These are phyloP conservation scores for Procambarus clarkii DNA, from an alignment of 1,140 invertebrate genomes.

Conservation along the genomic window DNA sequence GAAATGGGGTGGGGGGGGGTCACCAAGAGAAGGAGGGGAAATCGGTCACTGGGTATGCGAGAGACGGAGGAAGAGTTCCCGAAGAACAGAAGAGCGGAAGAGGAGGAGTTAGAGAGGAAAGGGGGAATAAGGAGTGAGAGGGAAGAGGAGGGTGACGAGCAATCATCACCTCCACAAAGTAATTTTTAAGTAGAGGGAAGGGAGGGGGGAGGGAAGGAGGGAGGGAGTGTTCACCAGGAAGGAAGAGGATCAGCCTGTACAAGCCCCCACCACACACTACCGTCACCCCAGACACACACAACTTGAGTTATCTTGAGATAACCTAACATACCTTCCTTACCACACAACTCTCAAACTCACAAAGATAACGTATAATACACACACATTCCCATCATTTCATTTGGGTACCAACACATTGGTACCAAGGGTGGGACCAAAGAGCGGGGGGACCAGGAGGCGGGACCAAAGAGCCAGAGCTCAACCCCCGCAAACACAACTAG, in stretches of 20 bases:
- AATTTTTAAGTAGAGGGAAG: constrained; percentile 26
- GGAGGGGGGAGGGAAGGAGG: too few relatives aligned
- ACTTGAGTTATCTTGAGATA: neutral
- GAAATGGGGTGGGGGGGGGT: neutral
- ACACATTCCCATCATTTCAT: too few relatives aligned
- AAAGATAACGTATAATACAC: neutral
- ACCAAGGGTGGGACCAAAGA: too few relatives aligned
- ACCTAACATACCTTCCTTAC: neutral
- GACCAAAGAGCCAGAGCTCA: too few relatives aligned
- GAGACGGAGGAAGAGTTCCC: neutral
- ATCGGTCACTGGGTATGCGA: neutral
- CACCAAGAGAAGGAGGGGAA: neutral
- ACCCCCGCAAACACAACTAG: too few relatives aligned
- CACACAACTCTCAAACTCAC: neutral
- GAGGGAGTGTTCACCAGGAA: neutral
- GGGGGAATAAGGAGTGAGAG: neutral
- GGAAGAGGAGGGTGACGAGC: neutral
- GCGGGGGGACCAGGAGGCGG: too few relatives aligned
- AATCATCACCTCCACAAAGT: constrained; percentile 41
- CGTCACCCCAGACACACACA: neutral
- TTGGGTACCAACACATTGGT: too few relatives aligned
- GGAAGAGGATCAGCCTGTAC: neutral
- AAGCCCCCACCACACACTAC: neutral
- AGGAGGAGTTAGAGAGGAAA: too few relatives aligned
- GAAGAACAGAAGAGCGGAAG: neutral